Evolutionary conservation across 2,113 vertebrate species (phyloP), one percentile per base, ranked within the genome.

Genomic region (Neolamprologus cancellatus): DNA sequence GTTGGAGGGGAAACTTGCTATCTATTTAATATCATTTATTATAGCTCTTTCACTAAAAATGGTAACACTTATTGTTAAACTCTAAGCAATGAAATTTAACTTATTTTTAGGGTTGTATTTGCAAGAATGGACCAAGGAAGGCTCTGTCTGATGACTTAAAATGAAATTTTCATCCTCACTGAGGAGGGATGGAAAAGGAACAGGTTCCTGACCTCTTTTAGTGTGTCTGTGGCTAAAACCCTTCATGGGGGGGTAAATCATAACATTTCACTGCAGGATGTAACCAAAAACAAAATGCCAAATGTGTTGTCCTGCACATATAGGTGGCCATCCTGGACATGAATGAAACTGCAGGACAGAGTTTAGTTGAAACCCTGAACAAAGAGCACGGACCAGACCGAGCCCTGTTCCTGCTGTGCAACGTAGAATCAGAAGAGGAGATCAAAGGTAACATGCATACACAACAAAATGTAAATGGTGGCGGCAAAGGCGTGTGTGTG

Each of bases 251-350:
- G 2, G 44, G 44, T n/a, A 13, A 36, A 5, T 36, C 18, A 36
- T 20, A 36, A 66, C 18, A 36, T 7, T 71, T 17, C 4, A 44
- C 39, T 44, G 20, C 66, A 71, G 39, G 39, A 44, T 71, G 36
- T 71, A 1, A 25, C 20, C 13, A 25, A 44, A 6, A 10, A 14
- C 30, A 20, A 39, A 66, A 39, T 3, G 36, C 7, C 13, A 15
- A 44, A 15, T 44, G 34, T 17, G 14, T 5, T 17, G 28, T 57
- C 18, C 39, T 48, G 9, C 5, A 2, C 13, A 32, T 66, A 5
- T 88, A 96, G 95, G 95, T 96, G 0, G 91, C 79, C 39, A 54
- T 96, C 20, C n/a, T 96, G 83, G 96, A 96, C 41, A 12, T 94
- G 4, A 93, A 95, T 12, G 78, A 90, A 80, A 7, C 52, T 3